Percentiles rank a stretch among this genome's conserved stretches.
Evolutionary conservation across 2,797 vertebrate genomes (phyloP).

Genomic region (Alcedo atthis): DNA sequence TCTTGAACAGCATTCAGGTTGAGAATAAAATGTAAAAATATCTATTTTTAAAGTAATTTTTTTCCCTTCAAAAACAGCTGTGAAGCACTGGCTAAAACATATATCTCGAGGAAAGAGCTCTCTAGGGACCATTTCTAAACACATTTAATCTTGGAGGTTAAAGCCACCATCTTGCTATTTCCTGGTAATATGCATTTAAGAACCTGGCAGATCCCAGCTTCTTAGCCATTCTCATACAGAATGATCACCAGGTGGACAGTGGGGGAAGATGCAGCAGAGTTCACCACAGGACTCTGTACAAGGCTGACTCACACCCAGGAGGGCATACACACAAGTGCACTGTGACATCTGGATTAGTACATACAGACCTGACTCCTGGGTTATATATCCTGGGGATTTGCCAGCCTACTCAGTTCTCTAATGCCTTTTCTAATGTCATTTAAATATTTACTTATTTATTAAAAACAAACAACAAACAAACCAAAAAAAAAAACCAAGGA

Average conservation of each 20-base stretch:
- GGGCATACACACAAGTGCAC: not conserved
- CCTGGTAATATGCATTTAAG: not conserved
- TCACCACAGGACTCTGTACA: not conserved
- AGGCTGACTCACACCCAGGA: not conserved
- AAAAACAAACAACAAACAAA: too few species aligned
- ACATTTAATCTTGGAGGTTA: not conserved
- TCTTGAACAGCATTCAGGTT: not conserved
- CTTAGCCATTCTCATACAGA: not conserved
- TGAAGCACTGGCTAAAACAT: not conserved
- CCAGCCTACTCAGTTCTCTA: not conserved
- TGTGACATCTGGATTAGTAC: not conserved
- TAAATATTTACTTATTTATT: not conserved
- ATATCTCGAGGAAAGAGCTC: not conserved
- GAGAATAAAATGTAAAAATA: not conserved
- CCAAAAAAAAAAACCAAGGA: not conserved
- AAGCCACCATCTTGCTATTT: not conserved
- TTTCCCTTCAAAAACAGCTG: not conserved
- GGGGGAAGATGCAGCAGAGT: not conserved
- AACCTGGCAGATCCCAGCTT: not conserved
- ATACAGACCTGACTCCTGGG: not conserved
- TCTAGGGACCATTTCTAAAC: not conserved
- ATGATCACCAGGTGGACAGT: fast-evolving
- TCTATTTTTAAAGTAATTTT: not conserved
- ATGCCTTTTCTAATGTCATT: not conserved
- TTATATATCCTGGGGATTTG: not conserved